phyloP scores from a whole-genome alignment of 2,113 vertebrate species.

The Rallus limicola region DNA sequence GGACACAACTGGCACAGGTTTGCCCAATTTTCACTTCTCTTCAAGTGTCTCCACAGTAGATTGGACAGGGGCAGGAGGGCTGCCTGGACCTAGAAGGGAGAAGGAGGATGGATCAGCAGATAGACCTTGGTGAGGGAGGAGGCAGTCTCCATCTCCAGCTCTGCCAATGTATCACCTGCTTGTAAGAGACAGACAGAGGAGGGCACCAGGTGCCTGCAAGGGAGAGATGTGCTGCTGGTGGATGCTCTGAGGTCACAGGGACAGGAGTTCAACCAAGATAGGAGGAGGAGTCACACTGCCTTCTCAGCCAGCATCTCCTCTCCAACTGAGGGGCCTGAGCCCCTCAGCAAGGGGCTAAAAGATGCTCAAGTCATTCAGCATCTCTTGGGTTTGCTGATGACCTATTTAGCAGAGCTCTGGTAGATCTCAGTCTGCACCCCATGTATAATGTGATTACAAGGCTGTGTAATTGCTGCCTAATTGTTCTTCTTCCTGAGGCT shows the following conservation, averaged over 20 bases:
- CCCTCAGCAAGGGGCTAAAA: background rate
- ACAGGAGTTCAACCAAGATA: background rate
- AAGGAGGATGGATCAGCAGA: background rate
- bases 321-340: background rate
- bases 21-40: background rate
- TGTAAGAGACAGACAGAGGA: background rate
- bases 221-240: background rate
- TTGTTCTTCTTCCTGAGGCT: conserved; percentile 34
- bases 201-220: background rate
- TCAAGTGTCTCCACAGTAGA: background rate
- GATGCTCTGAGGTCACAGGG: background rate
- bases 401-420: conserved; percentile 9
- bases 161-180: background rate
- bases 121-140: background rate
- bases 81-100: background rate
- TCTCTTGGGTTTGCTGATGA: background rate
- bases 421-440: background rate
- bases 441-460: conserved; percentile 43
- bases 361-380: background rate
- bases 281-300: rapidly evolving
- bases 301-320: background rate
- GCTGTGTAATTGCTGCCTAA: conserved; percentile 43
- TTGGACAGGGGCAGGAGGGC: background rate
- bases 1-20: background rate
- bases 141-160: background rate